Base-by-base conservation (phyloP, 2,888 invertebrate species). In the Sphaerolaimus hirsutus region DNA sequence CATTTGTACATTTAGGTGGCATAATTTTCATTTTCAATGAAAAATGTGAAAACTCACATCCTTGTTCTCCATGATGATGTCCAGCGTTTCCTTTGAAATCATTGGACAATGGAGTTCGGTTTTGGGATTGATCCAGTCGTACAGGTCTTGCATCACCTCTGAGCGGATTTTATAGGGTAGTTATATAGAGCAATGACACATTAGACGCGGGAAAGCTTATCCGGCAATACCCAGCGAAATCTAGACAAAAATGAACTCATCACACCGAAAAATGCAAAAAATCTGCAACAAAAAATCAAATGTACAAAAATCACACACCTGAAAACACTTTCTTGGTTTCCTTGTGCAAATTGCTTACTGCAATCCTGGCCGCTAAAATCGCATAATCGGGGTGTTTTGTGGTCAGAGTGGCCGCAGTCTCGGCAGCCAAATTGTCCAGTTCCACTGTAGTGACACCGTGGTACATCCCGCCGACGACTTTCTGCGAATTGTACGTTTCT, bases 341-440 rank as follows among this genome's bases (percentile, higher is more conserved):
- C 63, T 97, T 97, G 61, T 97, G 93, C 50, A 97, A 72, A 70
- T 97, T 97, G 1, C 91, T 89, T 41, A 97, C 78, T 7, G 86
- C 91, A 59, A 97, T 80, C 54, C 93, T 74, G 17, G 72, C 73
- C 19, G 73, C 73, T 2, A 73, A 63, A 26, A 68, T 61, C 32
- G 72, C 91, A 72, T 93, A 97, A 68, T 97, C 93, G 0, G 91
- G 86, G 68, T 97, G 93, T 59, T 80, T 78, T 2, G 86, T 86
- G 0, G 93, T 91, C 79, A 91, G 81, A 27, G 83, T 83, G 14
- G 93, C 93, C n/a, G 93, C 84, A 37, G 83, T 93, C 68, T 97
- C 93, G 0, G 97, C 97, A 41, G 97, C 93, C 52, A 97, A 70
- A 64, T 89, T 93, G 66, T 97, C 97, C 55, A 97, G 69, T 64